Conservation (phyloP, 2,113 vertebrate species). For the Hyaena hyaena region DNA sequence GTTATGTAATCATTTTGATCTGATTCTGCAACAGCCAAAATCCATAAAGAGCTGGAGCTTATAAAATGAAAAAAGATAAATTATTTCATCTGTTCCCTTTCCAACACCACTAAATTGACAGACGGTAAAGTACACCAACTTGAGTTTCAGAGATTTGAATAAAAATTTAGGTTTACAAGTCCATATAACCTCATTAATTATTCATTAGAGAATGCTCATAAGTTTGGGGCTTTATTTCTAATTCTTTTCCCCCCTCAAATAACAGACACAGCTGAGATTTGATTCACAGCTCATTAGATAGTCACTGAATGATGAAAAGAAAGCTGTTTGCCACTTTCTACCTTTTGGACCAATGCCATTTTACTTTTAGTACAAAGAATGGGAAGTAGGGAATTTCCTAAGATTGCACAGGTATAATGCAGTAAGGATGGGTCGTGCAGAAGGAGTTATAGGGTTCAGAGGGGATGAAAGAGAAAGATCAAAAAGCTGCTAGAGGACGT, state of each 20-base stretch:
- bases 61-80: conserved; percentile 31
- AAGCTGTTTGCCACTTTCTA: background rate
- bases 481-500: background rate
- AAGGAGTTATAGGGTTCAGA: background rate
- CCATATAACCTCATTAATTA: conserved; percentile 37
- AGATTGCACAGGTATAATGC: background rate
- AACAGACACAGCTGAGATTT: background rate
- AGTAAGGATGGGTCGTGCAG: background rate
- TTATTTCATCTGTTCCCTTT: conserved; percentile 29
- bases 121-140: conserved; percentile 2
- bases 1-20: conserved; percentile 13
- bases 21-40: conserved; percentile 45
- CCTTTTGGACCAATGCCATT: conserved; percentile 38
- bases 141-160: conserved; percentile 4
- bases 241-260: background rate
- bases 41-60: background rate
- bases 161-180: conserved; percentile 30
- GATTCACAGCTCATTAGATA: background rate
- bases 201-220: conserved; percentile 45
- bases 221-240: conserved; percentile 37
- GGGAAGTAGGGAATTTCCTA: background rate
- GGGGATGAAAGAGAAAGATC: background rate
- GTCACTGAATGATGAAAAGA: conserved; percentile 13
- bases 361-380: conserved; percentile 34
- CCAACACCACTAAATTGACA: background rate